phyloP scores from a whole-genome alignment of 2,888 invertebrate species.

The Cataglyphis cursor region DNA sequence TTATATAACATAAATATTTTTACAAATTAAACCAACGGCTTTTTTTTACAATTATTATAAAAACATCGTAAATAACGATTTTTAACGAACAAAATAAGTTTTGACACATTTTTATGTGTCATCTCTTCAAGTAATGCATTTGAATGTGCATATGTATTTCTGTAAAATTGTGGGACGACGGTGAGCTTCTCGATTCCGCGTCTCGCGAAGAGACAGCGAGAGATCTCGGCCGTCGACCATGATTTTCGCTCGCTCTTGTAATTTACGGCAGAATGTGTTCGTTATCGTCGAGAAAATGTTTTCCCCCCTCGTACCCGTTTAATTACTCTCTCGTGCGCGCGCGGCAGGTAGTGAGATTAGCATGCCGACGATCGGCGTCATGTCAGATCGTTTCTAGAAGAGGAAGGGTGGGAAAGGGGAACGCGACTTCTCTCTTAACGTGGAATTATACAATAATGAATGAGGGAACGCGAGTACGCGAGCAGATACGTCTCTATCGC shows the following conservation, averaged over 20 bases:
- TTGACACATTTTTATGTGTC: neutral
- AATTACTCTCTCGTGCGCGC: constrained; percentile 5
- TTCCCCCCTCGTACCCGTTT: constrained; percentile 44
- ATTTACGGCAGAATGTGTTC: constrained; percentile 27
- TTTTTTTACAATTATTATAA: constrained; percentile 1
- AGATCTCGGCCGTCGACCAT: neutral
- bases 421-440: constrained; percentile 53
- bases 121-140: constrained; percentile 3
- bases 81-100: neutral
- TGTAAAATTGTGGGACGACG: neutral
- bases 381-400: constrained; percentile 1
- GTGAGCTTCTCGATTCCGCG: neutral
- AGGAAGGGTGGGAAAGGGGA: constrained; percentile 12
- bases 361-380: neutral
- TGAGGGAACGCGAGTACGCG: neutral
- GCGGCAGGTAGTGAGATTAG: constrained; percentile 35
- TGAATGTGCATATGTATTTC: neutral
- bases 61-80: neutral
- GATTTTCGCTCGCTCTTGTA: constrained; percentile 41
- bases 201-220: neutral
- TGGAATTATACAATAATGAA: constrained; percentile 46
- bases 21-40: neutral
- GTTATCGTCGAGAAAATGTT: constrained; percentile 30
- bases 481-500: constrained; percentile 25
- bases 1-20: neutral